These are phyloP conservation scores for Ramphastos sulfuratus DNA, from an alignment of 2,113 vertebrate species.

Conservation along the genomic window DNA sequence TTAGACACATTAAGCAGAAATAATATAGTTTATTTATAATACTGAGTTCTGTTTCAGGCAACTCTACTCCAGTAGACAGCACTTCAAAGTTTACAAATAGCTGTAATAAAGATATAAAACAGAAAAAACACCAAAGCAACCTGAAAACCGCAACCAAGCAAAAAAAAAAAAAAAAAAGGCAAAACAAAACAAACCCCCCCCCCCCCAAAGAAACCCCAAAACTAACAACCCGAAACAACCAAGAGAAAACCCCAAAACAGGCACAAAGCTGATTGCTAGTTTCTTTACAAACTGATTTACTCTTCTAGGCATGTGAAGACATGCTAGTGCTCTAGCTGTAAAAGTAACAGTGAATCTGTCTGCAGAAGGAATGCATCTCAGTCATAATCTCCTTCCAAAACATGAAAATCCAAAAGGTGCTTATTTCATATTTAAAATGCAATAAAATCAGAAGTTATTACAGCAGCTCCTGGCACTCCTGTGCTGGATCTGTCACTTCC, in stretches of 20 bases:
- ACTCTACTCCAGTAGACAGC: neutral
- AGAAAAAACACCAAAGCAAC: neutral
- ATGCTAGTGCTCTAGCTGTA: neutral
- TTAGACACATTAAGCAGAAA: neutral
- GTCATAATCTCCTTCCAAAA: neutral
- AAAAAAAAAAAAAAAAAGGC: neutral
- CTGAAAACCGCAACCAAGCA: too few relatives aligned
- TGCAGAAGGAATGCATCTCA: neutral
- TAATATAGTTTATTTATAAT: neutral
- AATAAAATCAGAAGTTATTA: neutral
- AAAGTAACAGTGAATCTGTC: neutral
- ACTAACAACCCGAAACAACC: too few relatives aligned
- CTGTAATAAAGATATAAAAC: neutral
- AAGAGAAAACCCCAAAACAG: too few relatives aligned
- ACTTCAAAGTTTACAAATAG: neutral
- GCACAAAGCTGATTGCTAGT: neutral
- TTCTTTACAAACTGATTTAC: constrained; percentile 1
- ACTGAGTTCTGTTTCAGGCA: neutral
- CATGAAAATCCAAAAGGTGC: neutral
- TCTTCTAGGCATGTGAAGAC: neutral
- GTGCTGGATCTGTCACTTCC: neutral
- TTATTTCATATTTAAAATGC: neutral
- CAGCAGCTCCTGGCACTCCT: neutral
- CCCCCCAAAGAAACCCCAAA: too few relatives aligned
- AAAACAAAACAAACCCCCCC: too few relatives aligned